Percentiles rank a stretch among this genome's conserved stretches.
phyloP scores from a whole-genome alignment of 2,888 invertebrate genomes.

The Agrochola circellaris region DNA sequence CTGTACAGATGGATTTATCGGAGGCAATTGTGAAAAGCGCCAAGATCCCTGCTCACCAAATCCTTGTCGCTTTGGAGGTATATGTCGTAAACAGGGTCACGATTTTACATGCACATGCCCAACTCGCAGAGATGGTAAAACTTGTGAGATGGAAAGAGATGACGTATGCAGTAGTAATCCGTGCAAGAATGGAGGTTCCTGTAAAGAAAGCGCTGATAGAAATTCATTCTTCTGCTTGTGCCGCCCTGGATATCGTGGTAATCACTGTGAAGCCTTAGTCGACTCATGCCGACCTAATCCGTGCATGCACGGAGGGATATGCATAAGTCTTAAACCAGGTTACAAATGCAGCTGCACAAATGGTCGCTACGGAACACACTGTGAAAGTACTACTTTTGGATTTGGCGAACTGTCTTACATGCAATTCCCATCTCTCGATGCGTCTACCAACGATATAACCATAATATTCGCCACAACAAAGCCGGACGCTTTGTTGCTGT shows the following conservation, averaged over 20 bases:
- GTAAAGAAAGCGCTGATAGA: slow-evolving; percentile 96
- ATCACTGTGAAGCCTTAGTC: slow-evolving; percentile 96
- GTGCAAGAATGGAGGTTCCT: slow-evolving; percentile 97
- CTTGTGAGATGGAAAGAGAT: slow-evolving; percentile 95
- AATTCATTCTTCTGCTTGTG: slow-evolving; percentile 98
- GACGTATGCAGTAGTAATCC: slow-evolving; percentile 96
- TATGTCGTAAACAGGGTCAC: slow-evolving; percentile 95
- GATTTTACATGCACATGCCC: slow-evolving; percentile 96
- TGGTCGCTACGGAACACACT: slow-evolving; percentile 97
- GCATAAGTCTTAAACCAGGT: slow-evolving; percentile 96
- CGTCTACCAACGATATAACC: slow-evolving; percentile 97
- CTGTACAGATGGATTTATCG: slow-evolving; percentile 96
- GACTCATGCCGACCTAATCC: slow-evolving; percentile 98
- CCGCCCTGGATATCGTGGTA: slow-evolving; percentile 97
- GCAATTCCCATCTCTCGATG: slow-evolving; percentile 96
- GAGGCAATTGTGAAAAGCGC: slow-evolving; percentile 95
- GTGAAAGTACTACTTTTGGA: slow-evolving; percentile 97
- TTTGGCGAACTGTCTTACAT: slow-evolving; percentile 97
- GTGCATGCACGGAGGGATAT: slow-evolving; percentile 97
- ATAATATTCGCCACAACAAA: slow-evolving; percentile 97
- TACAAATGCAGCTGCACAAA: slow-evolving; percentile 96
- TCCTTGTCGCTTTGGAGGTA: slow-evolving; percentile 96
- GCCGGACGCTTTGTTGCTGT: slow-evolving; percentile 95
- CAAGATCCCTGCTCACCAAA: slow-evolving; percentile 98
- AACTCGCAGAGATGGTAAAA: slow-evolving; percentile 94